Conservation (phyloP, 2,888 invertebrate genomes). For the Dendrolimus pini region DNA sequence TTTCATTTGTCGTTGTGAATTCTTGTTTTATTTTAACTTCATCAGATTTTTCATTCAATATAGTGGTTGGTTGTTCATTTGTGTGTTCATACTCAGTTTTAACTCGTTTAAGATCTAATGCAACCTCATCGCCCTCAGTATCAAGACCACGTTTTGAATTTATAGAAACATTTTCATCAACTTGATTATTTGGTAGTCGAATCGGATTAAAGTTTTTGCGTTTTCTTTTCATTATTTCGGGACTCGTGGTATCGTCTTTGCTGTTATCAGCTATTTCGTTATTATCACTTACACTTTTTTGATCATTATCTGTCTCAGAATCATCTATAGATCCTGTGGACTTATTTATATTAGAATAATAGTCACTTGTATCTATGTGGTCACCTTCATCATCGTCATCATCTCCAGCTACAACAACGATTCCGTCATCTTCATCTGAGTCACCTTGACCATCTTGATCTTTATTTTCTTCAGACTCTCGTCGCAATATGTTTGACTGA, state of each 20-base stretch:
- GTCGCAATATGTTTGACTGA: slow-evolving; percentile 51
- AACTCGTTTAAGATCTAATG: slow-evolving; percentile 51
- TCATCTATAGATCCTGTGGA: slow-evolving; percentile 57
- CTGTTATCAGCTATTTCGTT: slow-evolving; percentile 47
- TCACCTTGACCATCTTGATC: slow-evolving; percentile 80
- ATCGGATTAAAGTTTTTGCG: slow-evolving; percentile 93
- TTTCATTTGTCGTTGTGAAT: slow-evolving; percentile 37
- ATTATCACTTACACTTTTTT: slow-evolving; percentile 59
- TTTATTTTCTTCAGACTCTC: slow-evolving; percentile 66
- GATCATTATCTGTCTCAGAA: slow-evolving; percentile 64
- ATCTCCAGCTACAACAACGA: slow-evolving; percentile 87
- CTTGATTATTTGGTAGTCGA: slow-evolving; percentile 78
- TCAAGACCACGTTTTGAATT: slow-evolving; percentile 33
- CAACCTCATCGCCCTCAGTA: slow-evolving; percentile 38
- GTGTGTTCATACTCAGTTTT: slow-evolving; percentile 41
- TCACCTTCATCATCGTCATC: slow-evolving; percentile 84
- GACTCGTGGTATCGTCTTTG: slow-evolving; percentile 70
- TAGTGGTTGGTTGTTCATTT: slow-evolving; percentile 7
- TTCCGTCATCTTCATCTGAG: slow-evolving; percentile 83
- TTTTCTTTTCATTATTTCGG: slow-evolving; percentile 85
- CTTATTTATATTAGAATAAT: slow-evolving; percentile 58
- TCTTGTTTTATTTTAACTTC: slow-evolving; percentile 49
- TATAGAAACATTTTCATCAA: slow-evolving; percentile 27
- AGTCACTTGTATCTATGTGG: slow-evolving; percentile 63
- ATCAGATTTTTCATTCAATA: slow-evolving; percentile 20